These are phyloP conservation scores for Pycnonotus jocosus DNA, from an alignment of 2,113 vertebrate genomes.

Conservation along the genomic window DNA sequence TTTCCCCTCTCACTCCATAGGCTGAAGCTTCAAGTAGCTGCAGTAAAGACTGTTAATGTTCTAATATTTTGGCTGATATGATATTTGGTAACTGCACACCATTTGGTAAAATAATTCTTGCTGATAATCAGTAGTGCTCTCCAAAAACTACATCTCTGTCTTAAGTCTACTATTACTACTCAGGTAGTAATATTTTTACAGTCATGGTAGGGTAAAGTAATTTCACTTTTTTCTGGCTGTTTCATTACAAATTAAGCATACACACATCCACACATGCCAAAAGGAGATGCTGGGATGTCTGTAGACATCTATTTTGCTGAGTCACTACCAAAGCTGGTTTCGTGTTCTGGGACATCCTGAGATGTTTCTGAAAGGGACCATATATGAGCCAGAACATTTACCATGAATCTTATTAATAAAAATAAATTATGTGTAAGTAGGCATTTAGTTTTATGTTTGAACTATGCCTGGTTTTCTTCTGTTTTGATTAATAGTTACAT, in stretches of 20 bases:
- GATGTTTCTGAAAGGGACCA: conserved; percentile 42
- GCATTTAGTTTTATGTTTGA: conserved; percentile 1
- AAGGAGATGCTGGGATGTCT: neutral
- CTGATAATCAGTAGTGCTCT: neutral
- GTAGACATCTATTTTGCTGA: neutral
- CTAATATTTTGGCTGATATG: neutral
- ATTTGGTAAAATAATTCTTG: neutral
- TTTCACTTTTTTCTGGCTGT: neutral
- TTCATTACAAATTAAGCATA: neutral
- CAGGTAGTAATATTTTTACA: neutral
- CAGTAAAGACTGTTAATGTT: neutral
- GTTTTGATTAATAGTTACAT: neutral
- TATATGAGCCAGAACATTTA: conserved; percentile 29
- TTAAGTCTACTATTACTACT: neutral
- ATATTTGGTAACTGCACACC: neutral
- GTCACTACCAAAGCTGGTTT: neutral
- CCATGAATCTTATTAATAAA: conserved; percentile 36
- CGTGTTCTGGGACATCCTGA: neutral
- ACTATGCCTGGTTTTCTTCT: neutral
- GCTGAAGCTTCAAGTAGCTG: neutral
- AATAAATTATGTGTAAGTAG: conserved; percentile 45
- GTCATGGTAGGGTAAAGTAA: neutral
- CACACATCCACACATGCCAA: neutral
- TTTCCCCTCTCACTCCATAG: neutral
- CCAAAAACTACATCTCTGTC: neutral